Percentiles rank a stretch among this genome's conserved stretches.
Conservation (phyloP, 2,888 invertebrate genomes). For the Orthosia incerta region DNA sequence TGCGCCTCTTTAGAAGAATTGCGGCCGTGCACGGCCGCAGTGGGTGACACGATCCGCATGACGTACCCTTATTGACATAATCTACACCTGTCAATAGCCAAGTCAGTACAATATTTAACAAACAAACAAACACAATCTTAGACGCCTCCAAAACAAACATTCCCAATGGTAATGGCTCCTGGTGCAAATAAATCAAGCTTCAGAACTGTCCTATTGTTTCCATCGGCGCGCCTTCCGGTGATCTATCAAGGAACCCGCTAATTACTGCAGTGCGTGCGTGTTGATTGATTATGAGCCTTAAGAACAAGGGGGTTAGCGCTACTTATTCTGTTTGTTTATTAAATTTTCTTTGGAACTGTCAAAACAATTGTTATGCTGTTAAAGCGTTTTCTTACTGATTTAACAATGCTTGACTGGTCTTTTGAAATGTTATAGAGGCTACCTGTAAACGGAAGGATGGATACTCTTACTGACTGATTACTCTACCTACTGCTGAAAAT, state of each 20-base stretch:
- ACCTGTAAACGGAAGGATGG: background rate
- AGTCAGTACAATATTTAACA: conserved; percentile 1
- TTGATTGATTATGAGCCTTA: conserved; percentile 60
- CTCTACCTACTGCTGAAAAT: background rate
- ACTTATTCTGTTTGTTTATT: conserved; percentile 34
- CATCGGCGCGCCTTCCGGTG: conserved; percentile 50
- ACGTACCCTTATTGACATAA: background rate
- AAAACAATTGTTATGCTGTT: conserved; percentile 28
- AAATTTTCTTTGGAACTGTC: conserved; percentile 24
- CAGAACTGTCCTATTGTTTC: conserved; percentile 58
- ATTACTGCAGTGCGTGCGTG: conserved; percentile 59
- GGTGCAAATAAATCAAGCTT: conserved; percentile 52
- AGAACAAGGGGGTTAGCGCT: conserved; percentile 22
- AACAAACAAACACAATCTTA: conserved; percentile 21
- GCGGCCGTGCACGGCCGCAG: background rate
- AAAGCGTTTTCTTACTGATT: conserved; percentile 14
- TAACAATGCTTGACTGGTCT: background rate
- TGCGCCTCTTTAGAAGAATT: no score
- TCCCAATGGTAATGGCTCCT: conserved; percentile 42
- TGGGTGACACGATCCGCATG: background rate
- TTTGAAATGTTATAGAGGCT: background rate
- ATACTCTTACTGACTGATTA: no score
- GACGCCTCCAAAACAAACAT: conserved; percentile 41
- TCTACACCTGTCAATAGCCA: background rate
- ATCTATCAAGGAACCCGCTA: conserved; percentile 64